Evolutionary conservation across 1,140 invertebrate species (phyloP).

Genomic region (Paracyclopina nana): DNA sequence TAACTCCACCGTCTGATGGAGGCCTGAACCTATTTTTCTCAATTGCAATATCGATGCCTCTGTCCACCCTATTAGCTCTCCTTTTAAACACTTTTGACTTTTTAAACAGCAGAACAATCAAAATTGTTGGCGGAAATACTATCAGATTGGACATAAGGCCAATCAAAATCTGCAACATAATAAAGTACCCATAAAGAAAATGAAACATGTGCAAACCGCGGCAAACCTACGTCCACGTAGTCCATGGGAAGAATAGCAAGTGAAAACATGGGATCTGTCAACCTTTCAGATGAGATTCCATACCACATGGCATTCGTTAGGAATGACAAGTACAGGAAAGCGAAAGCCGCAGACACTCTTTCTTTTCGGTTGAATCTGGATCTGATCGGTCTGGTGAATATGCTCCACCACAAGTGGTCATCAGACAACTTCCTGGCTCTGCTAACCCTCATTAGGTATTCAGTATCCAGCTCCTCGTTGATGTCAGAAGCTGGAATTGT

Average conservation of each 20-base stretch:
- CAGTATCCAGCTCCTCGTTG: not conserved
- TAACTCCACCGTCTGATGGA: too few relatives aligned
- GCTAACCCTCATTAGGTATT: not conserved
- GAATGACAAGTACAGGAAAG: constrained; percentile 34
- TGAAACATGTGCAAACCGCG: not conserved
- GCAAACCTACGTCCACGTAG: not conserved
- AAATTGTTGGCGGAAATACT: constrained; percentile 32
- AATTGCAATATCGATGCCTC: not conserved
- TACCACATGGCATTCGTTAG: constrained; percentile 37
- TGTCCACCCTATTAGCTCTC: constrained; percentile 28
- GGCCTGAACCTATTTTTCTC: not conserved
- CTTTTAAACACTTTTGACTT: constrained; percentile 18
- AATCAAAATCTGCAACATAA: constrained; percentile 22
- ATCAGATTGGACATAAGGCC: constrained; percentile 26
- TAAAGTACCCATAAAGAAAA: not conserved
- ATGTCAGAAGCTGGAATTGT: constrained; percentile 20
- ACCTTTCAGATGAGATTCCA: constrained; percentile 18
- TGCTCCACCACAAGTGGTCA: constrained; percentile 37
- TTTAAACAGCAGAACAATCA: constrained; percentile 25
- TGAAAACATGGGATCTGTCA: constrained; percentile 5
- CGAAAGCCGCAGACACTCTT: constrained; percentile 33
- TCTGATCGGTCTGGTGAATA: constrained; percentile 32
- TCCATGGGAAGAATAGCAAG: constrained; percentile 3
- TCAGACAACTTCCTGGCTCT: constrained; percentile 27
- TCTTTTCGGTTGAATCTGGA: constrained; percentile 33